Percentiles rank a stretch among this genome's conserved stretches.
These are phyloP conservation scores for Esox masquinongy DNA, from an alignment of 2,797 vertebrate species.

Conservation along the genomic window DNA sequence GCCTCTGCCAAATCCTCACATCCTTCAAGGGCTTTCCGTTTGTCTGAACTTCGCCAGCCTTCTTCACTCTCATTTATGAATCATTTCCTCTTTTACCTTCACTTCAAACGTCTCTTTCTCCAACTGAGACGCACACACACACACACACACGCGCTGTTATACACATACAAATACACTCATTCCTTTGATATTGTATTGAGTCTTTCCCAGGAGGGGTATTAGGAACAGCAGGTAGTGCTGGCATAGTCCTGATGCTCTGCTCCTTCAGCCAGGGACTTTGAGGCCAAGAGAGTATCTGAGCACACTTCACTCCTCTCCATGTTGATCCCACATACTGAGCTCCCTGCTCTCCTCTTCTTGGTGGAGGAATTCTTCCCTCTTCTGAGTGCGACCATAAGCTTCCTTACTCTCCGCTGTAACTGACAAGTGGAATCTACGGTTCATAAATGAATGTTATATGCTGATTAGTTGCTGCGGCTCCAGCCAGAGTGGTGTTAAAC, in stretches of 20 bases:
- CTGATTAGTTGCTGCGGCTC: slow-evolving; percentile 23
- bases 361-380: neutral
- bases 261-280: slow-evolving; percentile 27
- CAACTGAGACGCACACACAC: neutral
- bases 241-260: slow-evolving; percentile 31
- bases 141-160: neutral
- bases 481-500: slow-evolving; percentile 26
- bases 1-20: slow-evolving; percentile 72
- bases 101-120: slow-evolving; percentile 39
- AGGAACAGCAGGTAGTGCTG: slow-evolving; percentile 59
- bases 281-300: slow-evolving; percentile 20
- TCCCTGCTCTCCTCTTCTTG: neutral
- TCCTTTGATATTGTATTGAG: slow-evolving; percentile 9
- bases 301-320: slow-evolving; percentile 1
- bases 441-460: slow-evolving; percentile 10
- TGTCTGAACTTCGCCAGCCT: slow-evolving; percentile 69
- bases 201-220: slow-evolving; percentile 42
- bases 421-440: neutral
- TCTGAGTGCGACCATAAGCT: neutral
- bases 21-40: slow-evolving; percentile 74
- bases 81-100: slow-evolving; percentile 67
- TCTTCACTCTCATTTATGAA: slow-evolving; percentile 66
- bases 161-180: neutral
- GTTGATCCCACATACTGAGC: neutral
- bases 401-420: slow-evolving; percentile 1